phyloP scores from a whole-genome alignment of 2,888 invertebrate species.

The Odontothrips loti region DNA sequence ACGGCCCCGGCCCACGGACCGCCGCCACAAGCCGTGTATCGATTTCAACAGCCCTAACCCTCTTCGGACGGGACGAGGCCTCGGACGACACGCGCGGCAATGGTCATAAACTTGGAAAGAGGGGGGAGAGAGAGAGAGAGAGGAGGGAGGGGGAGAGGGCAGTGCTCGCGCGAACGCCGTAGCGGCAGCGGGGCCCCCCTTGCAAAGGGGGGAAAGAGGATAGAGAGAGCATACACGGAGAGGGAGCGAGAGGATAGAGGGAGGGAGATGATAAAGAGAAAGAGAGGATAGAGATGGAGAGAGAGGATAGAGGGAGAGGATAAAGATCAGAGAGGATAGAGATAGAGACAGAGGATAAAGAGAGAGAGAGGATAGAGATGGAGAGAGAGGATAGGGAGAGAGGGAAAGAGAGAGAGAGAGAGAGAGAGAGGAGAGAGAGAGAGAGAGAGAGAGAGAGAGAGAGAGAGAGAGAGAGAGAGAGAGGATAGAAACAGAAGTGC shows the following conservation, averaged over 20 bases:
- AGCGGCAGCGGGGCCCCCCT: constrained; percentile 9
- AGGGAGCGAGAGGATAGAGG: neutral
- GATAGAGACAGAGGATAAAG: constrained; percentile 35
- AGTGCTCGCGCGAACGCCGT: no score
- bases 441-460: neutral
- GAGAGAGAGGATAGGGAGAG: neutral
- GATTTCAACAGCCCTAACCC: no score
- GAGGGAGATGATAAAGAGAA: neutral
- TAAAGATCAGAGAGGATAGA: neutral
- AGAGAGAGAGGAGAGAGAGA: constrained; percentile 37
- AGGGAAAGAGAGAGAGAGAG: constrained; percentile 35
- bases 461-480: constrained; percentile 9
- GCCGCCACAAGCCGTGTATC: no score
- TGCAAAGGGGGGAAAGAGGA: neutral
- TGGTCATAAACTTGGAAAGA: no score
- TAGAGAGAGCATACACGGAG: neutral
- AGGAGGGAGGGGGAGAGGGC: constrained; percentile 40
- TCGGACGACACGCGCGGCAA: no score
- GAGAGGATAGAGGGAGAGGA: neutral
- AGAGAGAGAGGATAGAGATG: constrained; percentile 37
- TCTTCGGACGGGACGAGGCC: no score
- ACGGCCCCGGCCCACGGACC: no score
- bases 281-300: neutral
- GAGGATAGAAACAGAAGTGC: constrained; percentile 40
- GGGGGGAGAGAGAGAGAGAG: constrained; percentile 42